Conservation (phyloP, 2,113 vertebrate genomes). For the Protomyctophum bolini region DNA sequence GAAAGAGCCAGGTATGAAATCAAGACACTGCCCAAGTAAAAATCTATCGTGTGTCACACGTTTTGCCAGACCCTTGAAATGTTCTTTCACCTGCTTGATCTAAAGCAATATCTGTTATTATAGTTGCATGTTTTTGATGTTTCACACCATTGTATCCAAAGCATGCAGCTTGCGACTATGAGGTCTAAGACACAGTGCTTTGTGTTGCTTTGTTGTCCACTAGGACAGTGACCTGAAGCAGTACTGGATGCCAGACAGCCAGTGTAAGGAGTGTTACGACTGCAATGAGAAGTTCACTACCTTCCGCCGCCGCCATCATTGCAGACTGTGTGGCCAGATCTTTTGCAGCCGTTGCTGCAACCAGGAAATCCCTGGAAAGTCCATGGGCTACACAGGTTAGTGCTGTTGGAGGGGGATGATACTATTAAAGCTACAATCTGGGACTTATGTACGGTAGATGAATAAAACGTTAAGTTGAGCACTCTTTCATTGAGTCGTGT, state of each 20-base stretch:
- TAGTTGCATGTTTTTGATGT: too few relatives aligned
- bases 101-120: too few relatives aligned
- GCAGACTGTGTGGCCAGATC: slow-evolving; percentile 96
- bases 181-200: neutral
- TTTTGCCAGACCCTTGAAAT: too few relatives aligned
- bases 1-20: slow-evolving; percentile 91
- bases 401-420: neutral
- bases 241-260: slow-evolving; percentile 99
- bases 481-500: too few relatives aligned
- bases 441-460: too few relatives aligned
- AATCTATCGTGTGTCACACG: neutral
- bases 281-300: slow-evolving; percentile 99
- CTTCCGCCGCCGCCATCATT: slow-evolving; percentile 95
- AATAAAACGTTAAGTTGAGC: too few relatives aligned
- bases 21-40: neutral
- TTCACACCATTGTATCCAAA: too few relatives aligned
- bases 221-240: slow-evolving; percentile 98
- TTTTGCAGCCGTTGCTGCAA: slow-evolving; percentile 99
- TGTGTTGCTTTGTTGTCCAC: neutral
- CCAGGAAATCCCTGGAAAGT: slow-evolving; percentile 98
- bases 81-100: too few relatives aligned
- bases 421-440: neutral
- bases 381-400: slow-evolving; percentile 98
- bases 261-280: slow-evolving; percentile 98
- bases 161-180: neutral